Evolutionary conservation across 2,797 vertebrate genomes (phyloP).

Genomic region (Falco naumanni): DNA sequence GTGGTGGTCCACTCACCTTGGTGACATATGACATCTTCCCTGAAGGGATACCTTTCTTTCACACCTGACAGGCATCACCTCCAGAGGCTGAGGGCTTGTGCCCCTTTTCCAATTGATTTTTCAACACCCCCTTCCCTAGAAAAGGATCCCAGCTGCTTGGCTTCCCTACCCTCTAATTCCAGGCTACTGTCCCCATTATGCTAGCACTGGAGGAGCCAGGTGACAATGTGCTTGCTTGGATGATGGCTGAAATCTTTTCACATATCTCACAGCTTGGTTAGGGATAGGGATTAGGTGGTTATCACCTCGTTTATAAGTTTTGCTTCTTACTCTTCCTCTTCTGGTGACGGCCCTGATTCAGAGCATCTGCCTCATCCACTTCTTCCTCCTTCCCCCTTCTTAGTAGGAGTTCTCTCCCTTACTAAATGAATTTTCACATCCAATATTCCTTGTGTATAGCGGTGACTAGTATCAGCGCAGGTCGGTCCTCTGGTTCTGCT

Average conservation of each 20-base stretch:
- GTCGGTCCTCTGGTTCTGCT: neutral
- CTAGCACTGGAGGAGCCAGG: neutral
- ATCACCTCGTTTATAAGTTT: neutral
- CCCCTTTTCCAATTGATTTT: too few relatives aligned
- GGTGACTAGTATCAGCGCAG: accelerated
- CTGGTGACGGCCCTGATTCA: neutral
- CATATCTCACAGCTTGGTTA: neutral
- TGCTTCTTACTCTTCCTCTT: neutral
- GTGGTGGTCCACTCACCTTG: neutral
- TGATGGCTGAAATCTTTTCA: neutral
- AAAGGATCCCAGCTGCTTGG: neutral
- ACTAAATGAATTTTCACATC: neutral
- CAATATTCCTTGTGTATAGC: neutral
- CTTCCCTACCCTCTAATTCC: neutral
- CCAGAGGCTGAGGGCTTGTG: too few relatives aligned
- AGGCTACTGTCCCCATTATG: neutral
- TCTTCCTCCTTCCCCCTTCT: neutral
- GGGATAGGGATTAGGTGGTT: neutral
- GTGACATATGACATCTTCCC: neutral
- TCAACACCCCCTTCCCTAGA: too few relatives aligned
- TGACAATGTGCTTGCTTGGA: neutral
- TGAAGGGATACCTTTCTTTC: neutral
- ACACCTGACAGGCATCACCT: too few relatives aligned
- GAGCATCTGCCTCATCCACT: neutral
- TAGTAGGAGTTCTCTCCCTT: neutral